phyloP scores from a whole-genome alignment of 2,888 invertebrate species.

The Macaria notata region DNA sequence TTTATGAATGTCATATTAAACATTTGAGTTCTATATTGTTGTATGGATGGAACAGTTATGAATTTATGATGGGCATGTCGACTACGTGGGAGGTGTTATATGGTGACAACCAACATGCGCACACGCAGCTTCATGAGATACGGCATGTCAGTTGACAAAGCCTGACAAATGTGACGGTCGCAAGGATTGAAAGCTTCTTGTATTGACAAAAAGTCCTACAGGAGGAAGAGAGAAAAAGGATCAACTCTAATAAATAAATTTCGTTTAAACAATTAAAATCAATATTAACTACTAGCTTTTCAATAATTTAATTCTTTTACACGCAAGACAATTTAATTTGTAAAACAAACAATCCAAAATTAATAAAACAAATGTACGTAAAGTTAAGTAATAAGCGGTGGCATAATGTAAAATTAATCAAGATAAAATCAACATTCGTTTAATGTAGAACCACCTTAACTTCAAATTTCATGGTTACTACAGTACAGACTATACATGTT shows the following conservation, averaged over 20 bases:
- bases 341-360: too few species aligned
- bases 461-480: conserved; percentile 30
- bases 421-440: conserved; percentile 39
- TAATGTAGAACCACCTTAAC: conserved; percentile 23
- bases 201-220: conserved; percentile 3
- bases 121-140: conserved; percentile 50
- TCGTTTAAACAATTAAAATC: too few species aligned
- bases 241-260: too few species aligned
- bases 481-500: conserved; percentile 3
- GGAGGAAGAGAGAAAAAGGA: too few species aligned
- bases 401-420: conserved; percentile 33
- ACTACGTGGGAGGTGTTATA: conserved; percentile 55
- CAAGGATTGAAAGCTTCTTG: conserved; percentile 27
- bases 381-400: conserved; percentile 23
- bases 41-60: conserved; percentile 34
- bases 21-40: conserved; percentile 13
- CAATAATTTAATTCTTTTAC: too few species aligned
- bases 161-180: conserved; percentile 43
- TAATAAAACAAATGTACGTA: conserved; percentile 4
- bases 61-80: conserved; percentile 36
- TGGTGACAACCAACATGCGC: conserved; percentile 47
- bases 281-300: too few species aligned
- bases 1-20: conserved; percentile 15
- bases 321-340: too few species aligned
- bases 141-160: conserved; percentile 46